These are phyloP conservation scores for Anastatus disparis DNA, from an alignment of 1,140 invertebrate genomes.

Conservation along the genomic window DNA sequence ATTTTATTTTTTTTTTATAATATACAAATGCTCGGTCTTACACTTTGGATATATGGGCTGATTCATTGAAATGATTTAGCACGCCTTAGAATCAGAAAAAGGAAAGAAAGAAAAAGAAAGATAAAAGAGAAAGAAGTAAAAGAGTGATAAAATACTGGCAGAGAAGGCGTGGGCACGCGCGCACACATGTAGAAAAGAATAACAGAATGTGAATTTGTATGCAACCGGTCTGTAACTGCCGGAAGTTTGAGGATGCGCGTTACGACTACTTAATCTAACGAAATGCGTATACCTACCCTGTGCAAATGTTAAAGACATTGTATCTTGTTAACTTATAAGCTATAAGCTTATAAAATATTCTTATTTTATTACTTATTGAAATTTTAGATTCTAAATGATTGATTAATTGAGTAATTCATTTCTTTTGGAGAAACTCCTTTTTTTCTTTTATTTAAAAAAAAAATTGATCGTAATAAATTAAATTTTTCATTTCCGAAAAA, in stretches of 20 bases:
- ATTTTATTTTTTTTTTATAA: slow-evolving; percentile 9
- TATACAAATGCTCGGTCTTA: not conserved
- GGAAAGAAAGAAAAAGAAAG: slow-evolving; percentile 17
- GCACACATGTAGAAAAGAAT: not conserved
- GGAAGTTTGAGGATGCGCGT: slow-evolving; percentile 40
- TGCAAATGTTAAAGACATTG: too few species aligned
- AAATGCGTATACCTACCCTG: too few species aligned
- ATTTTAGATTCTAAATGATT: too few species aligned
- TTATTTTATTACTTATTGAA: too few species aligned
- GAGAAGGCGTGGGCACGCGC: not conserved
- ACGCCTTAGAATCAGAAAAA: too few species aligned
- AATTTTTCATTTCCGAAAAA: too few species aligned
- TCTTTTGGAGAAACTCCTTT: too few species aligned
- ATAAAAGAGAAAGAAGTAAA: not conserved
- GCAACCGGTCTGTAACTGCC: slow-evolving; percentile 18
- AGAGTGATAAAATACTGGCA: not conserved
- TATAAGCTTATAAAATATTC: too few species aligned
- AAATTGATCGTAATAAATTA: too few species aligned
- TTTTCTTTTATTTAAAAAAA: too few species aligned
- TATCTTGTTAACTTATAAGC: too few species aligned
- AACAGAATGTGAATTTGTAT: slow-evolving; percentile 1
- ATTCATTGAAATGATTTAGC: slow-evolving; percentile 31
- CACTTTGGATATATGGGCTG: slow-evolving; percentile 20
- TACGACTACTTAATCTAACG: slow-evolving; percentile 26
- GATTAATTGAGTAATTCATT: too few species aligned